Evolutionary conservation across 2,113 vertebrate genomes (phyloP).

Genomic region (Cranoglanis bouderius): DNA sequence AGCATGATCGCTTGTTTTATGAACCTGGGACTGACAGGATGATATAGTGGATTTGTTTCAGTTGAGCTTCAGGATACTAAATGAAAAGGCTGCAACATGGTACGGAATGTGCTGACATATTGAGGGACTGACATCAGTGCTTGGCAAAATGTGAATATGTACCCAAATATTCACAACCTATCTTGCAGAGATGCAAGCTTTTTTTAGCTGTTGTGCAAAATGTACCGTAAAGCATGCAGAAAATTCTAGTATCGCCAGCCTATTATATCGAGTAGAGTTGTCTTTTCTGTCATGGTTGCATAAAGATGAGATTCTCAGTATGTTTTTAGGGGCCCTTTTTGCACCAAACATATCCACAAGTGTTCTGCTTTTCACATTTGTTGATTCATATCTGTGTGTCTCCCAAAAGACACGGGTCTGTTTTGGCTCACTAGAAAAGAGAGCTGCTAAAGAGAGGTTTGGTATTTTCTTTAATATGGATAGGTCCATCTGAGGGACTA

Average conservation of each 20-base stretch:
- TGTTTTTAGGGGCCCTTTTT: neutral
- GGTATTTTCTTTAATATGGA: neutral
- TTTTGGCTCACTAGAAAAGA: slow-evolving; percentile 59
- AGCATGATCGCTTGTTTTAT: slow-evolving; percentile 61
- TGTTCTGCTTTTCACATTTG: slow-evolving; percentile 52
- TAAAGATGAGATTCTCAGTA: neutral
- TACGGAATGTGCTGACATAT: slow-evolving; percentile 57
- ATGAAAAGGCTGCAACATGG: slow-evolving; percentile 59
- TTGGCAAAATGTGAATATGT: neutral
- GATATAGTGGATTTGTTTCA: slow-evolving; percentile 53
- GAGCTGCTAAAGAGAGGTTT: neutral
- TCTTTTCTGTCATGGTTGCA: slow-evolving; percentile 37
- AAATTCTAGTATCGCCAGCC: neutral
- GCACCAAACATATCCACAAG: neutral
- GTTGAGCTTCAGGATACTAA: slow-evolving; percentile 57
- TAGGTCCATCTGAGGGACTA: neutral
- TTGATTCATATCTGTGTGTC: slow-evolving; percentile 59
- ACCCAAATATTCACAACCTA: neutral
- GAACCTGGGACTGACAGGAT: slow-evolving; percentile 56
- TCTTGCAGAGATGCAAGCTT: slow-evolving; percentile 12
- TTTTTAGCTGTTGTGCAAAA: slow-evolving; percentile 34
- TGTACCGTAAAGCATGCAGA: slow-evolving; percentile 27
- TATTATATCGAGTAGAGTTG: slow-evolving; percentile 22
- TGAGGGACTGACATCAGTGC: slow-evolving; percentile 53
- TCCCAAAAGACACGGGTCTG: slow-evolving; percentile 61